Percentiles rank a stretch among this genome's conserved stretches.
These are phyloP conservation scores for Machimus rusticus DNA, from an alignment of 2,888 invertebrate species.

Conservation along the genomic window DNA sequence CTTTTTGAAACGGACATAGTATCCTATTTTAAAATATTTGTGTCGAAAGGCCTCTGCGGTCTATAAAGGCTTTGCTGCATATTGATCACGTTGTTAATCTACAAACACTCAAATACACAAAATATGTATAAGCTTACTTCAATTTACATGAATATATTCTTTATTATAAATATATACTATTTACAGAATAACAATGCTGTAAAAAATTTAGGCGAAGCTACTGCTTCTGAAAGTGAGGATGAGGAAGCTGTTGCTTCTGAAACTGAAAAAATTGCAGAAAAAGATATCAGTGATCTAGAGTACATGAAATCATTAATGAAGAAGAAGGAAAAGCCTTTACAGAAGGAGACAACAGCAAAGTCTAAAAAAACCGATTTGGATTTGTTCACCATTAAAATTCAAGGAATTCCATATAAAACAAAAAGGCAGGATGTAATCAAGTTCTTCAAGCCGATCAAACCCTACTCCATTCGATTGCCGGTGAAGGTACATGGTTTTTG, in stretches of 20 bases:
- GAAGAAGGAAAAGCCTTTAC: slow-evolving; percentile 48
- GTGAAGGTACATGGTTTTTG: slow-evolving; percentile 82
- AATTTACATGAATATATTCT: background rate
- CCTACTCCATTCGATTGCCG: slow-evolving; percentile 82
- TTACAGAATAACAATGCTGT: background rate
- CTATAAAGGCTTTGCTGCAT: no score
- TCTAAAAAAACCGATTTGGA: slow-evolving; percentile 60
- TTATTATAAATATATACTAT: background rate
- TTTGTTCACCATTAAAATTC: slow-evolving; percentile 75
- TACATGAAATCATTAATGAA: slow-evolving; percentile 76
- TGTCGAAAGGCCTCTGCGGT: no score
- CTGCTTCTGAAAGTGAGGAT: slow-evolving; percentile 59
- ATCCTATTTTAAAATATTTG: no score
- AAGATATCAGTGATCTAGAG: slow-evolving; percentile 80
- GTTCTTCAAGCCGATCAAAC: slow-evolving; percentile 82
- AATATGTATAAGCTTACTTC: no score
- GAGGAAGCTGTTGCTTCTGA: slow-evolving; percentile 48
- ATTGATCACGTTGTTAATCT: no score
- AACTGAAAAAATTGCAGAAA: slow-evolving; percentile 70
- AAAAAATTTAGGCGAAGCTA: slow-evolving; percentile 6
- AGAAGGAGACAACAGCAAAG: slow-evolving; percentile 58
- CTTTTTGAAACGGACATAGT: no score
- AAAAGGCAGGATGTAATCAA: slow-evolving; percentile 85
- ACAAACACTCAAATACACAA: no score
- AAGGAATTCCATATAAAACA: slow-evolving; percentile 78